Evolutionary conservation across 64 coral and sea anemone genomes (phyloP), one percentile per base, ranked within the genome.

Genomic region (Pocillopora damicornis): DNA sequence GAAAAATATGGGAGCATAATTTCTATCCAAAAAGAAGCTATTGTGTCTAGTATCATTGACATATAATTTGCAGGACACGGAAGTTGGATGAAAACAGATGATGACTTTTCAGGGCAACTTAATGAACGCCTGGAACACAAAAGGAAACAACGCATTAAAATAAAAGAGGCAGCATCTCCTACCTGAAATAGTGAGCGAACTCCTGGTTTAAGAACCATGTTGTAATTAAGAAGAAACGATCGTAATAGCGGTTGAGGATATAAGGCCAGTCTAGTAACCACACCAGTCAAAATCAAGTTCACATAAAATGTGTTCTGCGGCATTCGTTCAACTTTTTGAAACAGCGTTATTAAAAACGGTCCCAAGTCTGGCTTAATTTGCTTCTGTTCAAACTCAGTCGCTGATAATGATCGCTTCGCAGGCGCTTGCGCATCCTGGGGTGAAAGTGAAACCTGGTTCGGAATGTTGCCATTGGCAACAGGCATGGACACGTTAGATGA

Each of bases 101-200:
- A 4, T 51, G 7, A 7, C 7, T 51, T 51, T 51, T 9, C 11
- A 71, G 25, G 20, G n/a, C 18, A 30, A 22, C 10, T 56, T 13
- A 58, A 42, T 14, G 60, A 0, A 2, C 18, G 25, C 15, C 1
- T 23, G 13, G 12, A 51, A 79, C 11, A 51, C 13, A 51, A 81
- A 58, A 69, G 11, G 9, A 13, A 12, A 58, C 63, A 65, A 69
- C 5, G 15, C n/a, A 14, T 35, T 2, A 13, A 30, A n/a, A 37
- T 36, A 88, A 60, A 16, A 4, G 13, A 61, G 35, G 38, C 22
- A 16, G 17, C 68, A 30, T 64, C 87, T 37, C 67, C 9, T 66
- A 95, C 97, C 97, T 99, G 97, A 69, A 99, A 99, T 4, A 99
- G 66, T 56, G 97, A 99, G 17, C 91, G 88, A 2, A 99, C 97